Percentiles rank a stretch among this genome's conserved stretches.
Evolutionary conservation across 53 echinoderm and acorn worm genomes (phyloP).

Genomic region (Crossaster papposus): DNA sequence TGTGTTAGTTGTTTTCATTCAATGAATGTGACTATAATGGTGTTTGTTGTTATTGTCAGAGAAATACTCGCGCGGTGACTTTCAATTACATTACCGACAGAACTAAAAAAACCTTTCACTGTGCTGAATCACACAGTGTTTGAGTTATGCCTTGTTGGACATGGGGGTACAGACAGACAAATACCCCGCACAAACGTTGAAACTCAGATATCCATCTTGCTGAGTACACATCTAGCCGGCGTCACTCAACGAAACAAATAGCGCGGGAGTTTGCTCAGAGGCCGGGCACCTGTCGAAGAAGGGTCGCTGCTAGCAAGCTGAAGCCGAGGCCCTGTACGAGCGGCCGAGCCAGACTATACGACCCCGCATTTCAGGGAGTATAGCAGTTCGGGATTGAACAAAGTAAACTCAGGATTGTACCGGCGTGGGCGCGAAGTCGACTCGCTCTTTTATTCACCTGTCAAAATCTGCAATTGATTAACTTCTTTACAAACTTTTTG

Average conservation of each 20-base stretch:
- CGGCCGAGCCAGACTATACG: background rate
- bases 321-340: background rate
- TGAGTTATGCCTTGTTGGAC: slow-evolving; percentile 6
- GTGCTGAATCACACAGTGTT: background rate
- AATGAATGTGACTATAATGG: background rate
- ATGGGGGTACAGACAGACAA: slow-evolving; percentile 23
- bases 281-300: slow-evolving; percentile 38
- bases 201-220: slow-evolving; percentile 43
- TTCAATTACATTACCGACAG: background rate
- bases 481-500: slow-evolving; percentile 54
- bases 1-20: background rate
- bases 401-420: background rate
- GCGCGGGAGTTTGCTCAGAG: slow-evolving; percentile 14
- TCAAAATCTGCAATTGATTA: slow-evolving; percentile 62
- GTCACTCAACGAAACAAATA: slow-evolving; percentile 58
- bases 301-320: too few species aligned
- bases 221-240: slow-evolving; percentile 48
- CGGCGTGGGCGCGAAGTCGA: slow-evolving; percentile 60
- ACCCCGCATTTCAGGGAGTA: background rate
- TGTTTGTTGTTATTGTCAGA: background rate
- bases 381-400: background rate
- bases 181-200: slow-evolving; percentile 24
- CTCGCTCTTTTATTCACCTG: slow-evolving; percentile 54
- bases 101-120: background rate
- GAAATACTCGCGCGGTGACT: background rate